Evolutionary conservation across 2,888 invertebrate genomes (phyloP), one percentile per base, ranked within the genome.

Genomic region (Eurois occulta): DNA sequence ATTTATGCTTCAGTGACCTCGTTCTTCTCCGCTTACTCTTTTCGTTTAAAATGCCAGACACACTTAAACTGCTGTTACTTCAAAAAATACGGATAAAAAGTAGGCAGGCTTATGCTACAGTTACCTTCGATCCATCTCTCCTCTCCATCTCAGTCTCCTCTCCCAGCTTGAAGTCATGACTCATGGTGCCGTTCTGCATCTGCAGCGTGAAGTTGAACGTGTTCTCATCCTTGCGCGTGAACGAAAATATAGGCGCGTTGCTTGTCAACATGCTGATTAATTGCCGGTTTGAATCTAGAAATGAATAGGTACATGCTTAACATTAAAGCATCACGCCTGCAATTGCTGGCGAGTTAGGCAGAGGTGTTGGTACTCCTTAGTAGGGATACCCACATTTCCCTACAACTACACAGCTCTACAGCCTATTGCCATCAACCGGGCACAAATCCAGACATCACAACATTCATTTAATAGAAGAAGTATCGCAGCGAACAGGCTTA

Each of bases 61-160:
- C 7, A 28, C 60, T 32, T 32, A 60, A 60, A 60, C 7, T 28
- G 18, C 58, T 58, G 58, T 58, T 58, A 28, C 28, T 58, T 2
- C 58, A 28, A 28, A n/a, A 16, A 32, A 28, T 32, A 32, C 28
- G 18, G 28, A 5, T 55, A 55, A 6, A 13, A 28, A 55, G n/a
- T n/a, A 28, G 18, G 13, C n/a, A 28, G 18, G 58, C 28, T n/a
- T 41, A 5, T 28, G 16, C 5, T 3, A 64, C 24, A 41, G 16
- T 58, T 88, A 95, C 96, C 92, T 94, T 94, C 28, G 87, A 77
- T 16, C 96, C 95, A 78, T 95, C 94, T 68, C 89, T 77, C 32
- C 91, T 91, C 75, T 93, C 91, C 87, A 94, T 86, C 60, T 93
- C 93, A 4, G 88, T 87, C 74, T 95, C 95, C 69, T 93, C 89